phyloP scores from a whole-genome alignment of 2,113 vertebrate genomes.

The Orthonyx spaldingii region DNA sequence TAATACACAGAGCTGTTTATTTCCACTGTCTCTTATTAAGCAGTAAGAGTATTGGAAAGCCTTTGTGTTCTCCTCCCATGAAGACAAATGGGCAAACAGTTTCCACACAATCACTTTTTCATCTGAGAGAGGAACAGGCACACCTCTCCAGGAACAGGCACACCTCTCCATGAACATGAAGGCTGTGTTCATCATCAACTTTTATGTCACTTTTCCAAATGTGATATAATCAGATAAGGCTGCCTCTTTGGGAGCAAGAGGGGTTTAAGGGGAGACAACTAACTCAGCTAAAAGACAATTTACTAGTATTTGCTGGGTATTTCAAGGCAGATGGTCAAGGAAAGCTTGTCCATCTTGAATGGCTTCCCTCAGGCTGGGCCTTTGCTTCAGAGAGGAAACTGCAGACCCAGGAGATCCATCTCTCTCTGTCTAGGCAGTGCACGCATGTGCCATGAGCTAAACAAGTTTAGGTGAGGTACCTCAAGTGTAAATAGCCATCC shows the following conservation, averaged over 20 bases:
- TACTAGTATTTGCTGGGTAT: background rate
- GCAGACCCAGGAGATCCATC: accelerated
- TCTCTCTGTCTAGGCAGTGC: background rate
- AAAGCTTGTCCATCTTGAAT: background rate
- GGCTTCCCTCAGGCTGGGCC: background rate
- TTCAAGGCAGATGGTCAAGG: background rate
- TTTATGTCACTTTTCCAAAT: background rate
- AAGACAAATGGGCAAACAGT: background rate
- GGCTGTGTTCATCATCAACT: background rate
- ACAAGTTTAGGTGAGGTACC: background rate
- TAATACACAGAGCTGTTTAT: background rate
- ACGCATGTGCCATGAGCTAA: background rate
- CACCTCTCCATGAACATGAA: background rate
- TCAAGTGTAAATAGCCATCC: background rate
- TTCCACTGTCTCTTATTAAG: background rate
- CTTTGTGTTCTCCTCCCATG: background rate
- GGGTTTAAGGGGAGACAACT: background rate
- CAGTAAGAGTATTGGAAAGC: background rate
- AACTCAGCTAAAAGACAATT: background rate
- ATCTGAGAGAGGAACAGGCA: background rate
- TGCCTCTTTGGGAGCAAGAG: background rate
- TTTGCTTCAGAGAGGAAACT: background rate
- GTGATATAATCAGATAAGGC: background rate
- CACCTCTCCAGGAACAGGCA: background rate
- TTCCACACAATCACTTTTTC: background rate